Conservation (phyloP, 2,888 invertebrate genomes). For the Watsonalla binaria region DNA sequence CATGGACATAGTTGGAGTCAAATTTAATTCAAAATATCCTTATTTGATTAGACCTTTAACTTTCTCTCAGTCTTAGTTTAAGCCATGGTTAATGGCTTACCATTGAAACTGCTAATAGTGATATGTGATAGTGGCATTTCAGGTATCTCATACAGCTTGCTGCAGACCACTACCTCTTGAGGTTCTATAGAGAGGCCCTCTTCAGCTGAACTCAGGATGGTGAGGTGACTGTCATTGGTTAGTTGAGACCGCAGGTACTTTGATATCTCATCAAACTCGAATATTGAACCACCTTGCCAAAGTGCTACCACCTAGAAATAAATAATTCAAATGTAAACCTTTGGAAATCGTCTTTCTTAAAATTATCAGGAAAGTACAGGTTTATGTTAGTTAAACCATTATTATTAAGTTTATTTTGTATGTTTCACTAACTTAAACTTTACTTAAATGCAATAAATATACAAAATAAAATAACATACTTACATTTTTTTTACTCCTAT, state of each 20-base stretch:
- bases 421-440: too few relatives aligned
- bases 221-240: constrained; percentile 43
- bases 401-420: too few relatives aligned
- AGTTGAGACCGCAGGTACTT: constrained; percentile 44
- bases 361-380: too few relatives aligned
- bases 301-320: constrained; percentile 65
- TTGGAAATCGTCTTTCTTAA: too few relatives aligned
- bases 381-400: too few relatives aligned
- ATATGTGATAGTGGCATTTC: constrained; percentile 61
- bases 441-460: too few relatives aligned
- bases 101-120: constrained; percentile 54
- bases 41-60: too few relatives aligned
- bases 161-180: constrained; percentile 58
- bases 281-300: constrained; percentile 63
- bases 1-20: too few relatives aligned
- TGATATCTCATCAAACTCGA: constrained; percentile 53
- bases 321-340: too few relatives aligned
- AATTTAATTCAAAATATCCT: too few relatives aligned
- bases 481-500: constrained; percentile 57
- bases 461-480: constrained; percentile 14
- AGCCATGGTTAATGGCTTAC: constrained; percentile 23
- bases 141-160: constrained; percentile 48
- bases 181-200: constrained; percentile 59
- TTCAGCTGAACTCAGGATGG: constrained; percentile 55
- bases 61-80: too few relatives aligned